phyloP scores from a whole-genome alignment of 2,113 vertebrate species.

The Bufo gargarizans region DNA sequence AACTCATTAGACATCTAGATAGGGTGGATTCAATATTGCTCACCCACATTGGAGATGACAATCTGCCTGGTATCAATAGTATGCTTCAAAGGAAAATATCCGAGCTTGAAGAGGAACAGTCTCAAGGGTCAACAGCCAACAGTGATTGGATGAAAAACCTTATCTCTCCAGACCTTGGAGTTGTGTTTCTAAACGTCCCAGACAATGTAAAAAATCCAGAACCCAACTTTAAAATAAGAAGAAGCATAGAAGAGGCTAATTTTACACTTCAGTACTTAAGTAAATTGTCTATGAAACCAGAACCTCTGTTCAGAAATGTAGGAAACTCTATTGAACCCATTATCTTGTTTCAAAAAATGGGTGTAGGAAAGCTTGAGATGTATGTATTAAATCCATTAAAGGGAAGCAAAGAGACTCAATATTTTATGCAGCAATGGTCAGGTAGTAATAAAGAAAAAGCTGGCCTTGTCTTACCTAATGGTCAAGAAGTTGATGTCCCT shows the following conservation, averaged over 20 bases:
- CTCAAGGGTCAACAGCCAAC: slow-evolving; percentile 91
- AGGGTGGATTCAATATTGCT: slow-evolving; percentile 94
- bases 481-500: slow-evolving; percentile 89
- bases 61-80: slow-evolving; percentile 93
- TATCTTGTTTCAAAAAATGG: slow-evolving; percentile 97
- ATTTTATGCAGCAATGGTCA: slow-evolving; percentile 96
- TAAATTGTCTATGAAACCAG: slow-evolving; percentile 89
- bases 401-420: slow-evolving; percentile 92
- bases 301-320: slow-evolving; percentile 83
- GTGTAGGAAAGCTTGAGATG: slow-evolving; percentile 95
- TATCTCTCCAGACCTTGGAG: slow-evolving; percentile 94
- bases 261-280: slow-evolving; percentile 88
- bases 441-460: slow-evolving; percentile 87
- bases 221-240: slow-evolving; percentile 81
- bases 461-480: slow-evolving; percentile 84
- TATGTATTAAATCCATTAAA: slow-evolving; percentile 93
- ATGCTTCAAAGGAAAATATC: slow-evolving; percentile 92
- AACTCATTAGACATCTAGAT: slow-evolving; percentile 93
- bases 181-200: slow-evolving; percentile 92
- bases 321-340: slow-evolving; percentile 88
- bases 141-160: slow-evolving; percentile 98
- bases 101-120: slow-evolving; percentile 92
- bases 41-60: slow-evolving; percentile 92
- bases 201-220: slow-evolving; percentile 85
- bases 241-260: slow-evolving; percentile 86